Evolutionary conservation across 1,140 invertebrate species (phyloP), one percentile per base, ranked within the genome.

Genomic region (Papilio glaucus): DNA sequence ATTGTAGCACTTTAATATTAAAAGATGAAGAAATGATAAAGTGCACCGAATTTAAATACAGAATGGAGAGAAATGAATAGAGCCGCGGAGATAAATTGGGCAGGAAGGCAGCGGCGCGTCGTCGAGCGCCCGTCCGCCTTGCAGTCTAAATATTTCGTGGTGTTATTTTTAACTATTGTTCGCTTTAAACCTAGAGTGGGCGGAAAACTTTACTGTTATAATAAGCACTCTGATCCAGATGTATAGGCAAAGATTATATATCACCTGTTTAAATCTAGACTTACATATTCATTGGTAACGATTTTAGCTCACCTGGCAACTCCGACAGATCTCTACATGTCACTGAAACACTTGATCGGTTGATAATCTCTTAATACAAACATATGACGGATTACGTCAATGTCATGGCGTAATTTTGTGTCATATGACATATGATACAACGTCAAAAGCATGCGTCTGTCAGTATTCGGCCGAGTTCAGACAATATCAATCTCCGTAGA

Each of bases 101-200:
- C 49, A 57, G 49, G 49, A 57, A 57, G n/a, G 29, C 29, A 33
- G 29, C 29, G 29, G 2, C 2, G 21, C 49, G 21, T 57, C 49
- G 49, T 10, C 10, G 18, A 18, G 49, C 21, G 49, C 49, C 49
- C 29, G 29, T 26, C 49, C 45, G 45, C 45, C 10, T 18, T 8
- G 18, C 18, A 24, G 49, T 4, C 49, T 4, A 57, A 57, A 57
- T 49, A 49, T 57, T 57, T 57, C 49, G 49, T 57, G 49, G 21
- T 57, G 49, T 57, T 57, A 57, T 57, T 57, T 57, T 57, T 57
- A 57, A 57, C 49, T 57, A 57, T 57, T 57, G 49, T 57, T 26
- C 49, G 21, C 21, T 57, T 57, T 41, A 39, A 49, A 9, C 45
- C 0, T 21, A 57, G 49, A 57, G n/a, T 57, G 49, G 21, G 21